Percentiles rank a stretch among this genome's conserved stretches.
Conservation (phyloP, 2,113 vertebrate species). For the Rhynchopsitta pachyrhyncha region DNA sequence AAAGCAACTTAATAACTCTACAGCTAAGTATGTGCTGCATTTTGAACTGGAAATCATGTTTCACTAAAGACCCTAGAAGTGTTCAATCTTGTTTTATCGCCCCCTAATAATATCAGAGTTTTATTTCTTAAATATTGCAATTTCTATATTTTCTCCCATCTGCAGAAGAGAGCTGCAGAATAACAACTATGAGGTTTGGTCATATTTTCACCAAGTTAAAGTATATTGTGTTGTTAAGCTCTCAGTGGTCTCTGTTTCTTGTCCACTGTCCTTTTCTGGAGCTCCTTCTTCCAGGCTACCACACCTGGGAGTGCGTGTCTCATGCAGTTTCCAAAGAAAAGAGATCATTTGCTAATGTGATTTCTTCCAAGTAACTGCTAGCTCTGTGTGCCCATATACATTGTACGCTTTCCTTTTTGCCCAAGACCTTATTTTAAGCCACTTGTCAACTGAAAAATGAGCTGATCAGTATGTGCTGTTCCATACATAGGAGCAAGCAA, state of each 20-base stretch:
- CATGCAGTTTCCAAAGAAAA: background rate
- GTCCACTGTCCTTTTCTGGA: background rate
- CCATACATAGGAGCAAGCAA: background rate
- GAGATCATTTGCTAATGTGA: background rate
- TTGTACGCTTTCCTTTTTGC: background rate
- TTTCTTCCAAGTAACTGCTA: background rate
- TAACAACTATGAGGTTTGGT: background rate
- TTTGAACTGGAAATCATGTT: background rate
- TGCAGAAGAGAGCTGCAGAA: background rate
- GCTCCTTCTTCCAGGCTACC: background rate
- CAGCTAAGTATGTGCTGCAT: background rate
- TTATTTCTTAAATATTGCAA: background rate
- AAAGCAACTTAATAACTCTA: background rate
- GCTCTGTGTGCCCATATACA: background rate
- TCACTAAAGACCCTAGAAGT: background rate
- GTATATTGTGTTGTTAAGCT: background rate
- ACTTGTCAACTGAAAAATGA: background rate
- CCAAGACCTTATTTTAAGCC: background rate
- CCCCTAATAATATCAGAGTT: background rate
- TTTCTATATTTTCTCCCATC: background rate
- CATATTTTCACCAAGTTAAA: background rate
- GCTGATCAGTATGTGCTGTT: background rate
- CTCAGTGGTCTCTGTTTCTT: background rate
- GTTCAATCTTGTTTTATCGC: background rate
- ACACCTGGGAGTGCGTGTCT: background rate